Conservation (phyloP, 2,113 vertebrate genomes). For the Willisornis vidua region DNA sequence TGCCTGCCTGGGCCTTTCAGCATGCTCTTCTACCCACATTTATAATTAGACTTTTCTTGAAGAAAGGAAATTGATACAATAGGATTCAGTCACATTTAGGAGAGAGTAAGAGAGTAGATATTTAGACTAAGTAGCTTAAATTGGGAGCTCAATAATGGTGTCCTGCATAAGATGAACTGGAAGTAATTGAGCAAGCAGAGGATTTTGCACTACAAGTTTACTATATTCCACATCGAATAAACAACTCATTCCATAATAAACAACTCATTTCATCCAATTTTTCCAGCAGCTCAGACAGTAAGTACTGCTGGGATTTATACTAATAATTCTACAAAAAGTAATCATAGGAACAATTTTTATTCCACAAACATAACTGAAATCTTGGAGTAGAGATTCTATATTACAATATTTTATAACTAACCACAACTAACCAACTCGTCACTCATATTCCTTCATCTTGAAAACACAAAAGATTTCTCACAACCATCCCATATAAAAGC, state of each 20-base stretch:
- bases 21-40: background rate
- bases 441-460: background rate
- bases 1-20: background rate
- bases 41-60: background rate
- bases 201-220: background rate
- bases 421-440: background rate
- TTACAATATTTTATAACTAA: no score
- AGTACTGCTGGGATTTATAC: background rate
- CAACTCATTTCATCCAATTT: background rate
- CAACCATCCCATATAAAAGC: background rate
- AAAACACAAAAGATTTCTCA: background rate
- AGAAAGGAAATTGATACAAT: background rate
- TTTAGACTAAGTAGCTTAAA: background rate
- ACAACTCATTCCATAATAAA: background rate
- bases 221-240: background rate
- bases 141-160: background rate
- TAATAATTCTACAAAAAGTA: background rate
- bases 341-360: background rate
- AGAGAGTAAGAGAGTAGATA: background rate
- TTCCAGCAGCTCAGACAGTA: background rate
- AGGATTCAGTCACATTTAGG: background rate
- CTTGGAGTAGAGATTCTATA: background rate
- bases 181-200: background rate
- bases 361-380: background rate
- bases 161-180: background rate